Percentiles rank a stretch among this genome's conserved stretches.
phyloP scores from a whole-genome alignment of 2,113 vertebrate species.

The Tychaedon coryphoeus region DNA sequence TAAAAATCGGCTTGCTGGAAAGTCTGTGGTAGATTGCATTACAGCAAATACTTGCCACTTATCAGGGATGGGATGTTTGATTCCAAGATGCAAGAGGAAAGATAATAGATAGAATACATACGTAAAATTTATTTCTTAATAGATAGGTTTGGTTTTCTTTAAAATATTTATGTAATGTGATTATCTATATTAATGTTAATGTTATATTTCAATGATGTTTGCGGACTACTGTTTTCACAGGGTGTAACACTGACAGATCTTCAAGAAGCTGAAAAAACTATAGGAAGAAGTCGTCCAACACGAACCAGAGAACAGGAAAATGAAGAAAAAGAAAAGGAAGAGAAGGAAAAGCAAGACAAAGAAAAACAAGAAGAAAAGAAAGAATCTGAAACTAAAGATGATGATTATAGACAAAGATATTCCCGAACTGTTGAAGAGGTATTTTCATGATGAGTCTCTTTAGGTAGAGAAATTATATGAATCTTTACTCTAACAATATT shows the following conservation, averaged over 20 bases:
- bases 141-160: background rate
- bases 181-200: background rate
- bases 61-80: background rate
- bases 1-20: background rate
- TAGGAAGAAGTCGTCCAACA: conserved; percentile 85
- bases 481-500: background rate
- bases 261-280: conserved; percentile 98
- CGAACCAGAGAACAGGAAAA: conserved; percentile 92
- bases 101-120: background rate
- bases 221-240: conserved; percentile 63
- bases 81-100: background rate
- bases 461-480: conserved; percentile 17
- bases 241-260: conserved; percentile 97
- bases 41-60: background rate
- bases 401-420: conserved; percentile 92
- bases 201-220: background rate
- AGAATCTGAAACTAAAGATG: conserved; percentile 89
- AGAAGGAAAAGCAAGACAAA: conserved; percentile 92
- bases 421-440: conserved; percentile 90
- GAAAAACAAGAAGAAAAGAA: conserved; percentile 95
- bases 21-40: background rate
- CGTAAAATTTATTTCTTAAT: background rate
- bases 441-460: conserved; percentile 40
- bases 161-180: background rate
- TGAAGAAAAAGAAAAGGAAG: conserved; percentile 89